Evolutionary conservation across 2,113 vertebrate species (phyloP).

Genomic region (Acanthisitta chloris): DNA sequence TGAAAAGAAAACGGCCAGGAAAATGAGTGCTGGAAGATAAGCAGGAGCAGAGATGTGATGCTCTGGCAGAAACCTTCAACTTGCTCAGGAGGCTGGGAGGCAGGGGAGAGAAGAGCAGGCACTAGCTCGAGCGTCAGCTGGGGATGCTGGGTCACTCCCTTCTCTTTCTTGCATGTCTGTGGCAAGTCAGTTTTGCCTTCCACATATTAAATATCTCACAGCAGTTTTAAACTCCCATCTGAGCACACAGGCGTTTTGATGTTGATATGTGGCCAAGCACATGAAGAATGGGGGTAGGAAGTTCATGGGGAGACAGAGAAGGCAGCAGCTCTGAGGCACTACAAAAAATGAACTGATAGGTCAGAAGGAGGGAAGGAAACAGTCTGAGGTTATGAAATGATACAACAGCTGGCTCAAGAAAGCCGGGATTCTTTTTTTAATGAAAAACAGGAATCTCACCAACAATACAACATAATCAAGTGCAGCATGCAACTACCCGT

Average conservation of each 20-base stretch:
- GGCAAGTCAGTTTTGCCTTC: background rate
- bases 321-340: background rate
- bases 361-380: constrained; percentile 1
- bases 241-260: background rate
- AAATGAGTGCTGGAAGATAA: background rate
- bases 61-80: background rate
- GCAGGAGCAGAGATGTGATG: background rate
- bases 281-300: background rate
- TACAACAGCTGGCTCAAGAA: background rate
- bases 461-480: background rate
- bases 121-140: background rate
- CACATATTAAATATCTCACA: background rate
- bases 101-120: background rate
- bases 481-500: rapidly evolving
- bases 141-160: background rate
- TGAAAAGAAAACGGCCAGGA: background rate
- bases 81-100: background rate
- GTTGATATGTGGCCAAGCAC: background rate
- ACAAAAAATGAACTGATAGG: background rate
- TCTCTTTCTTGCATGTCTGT: background rate
- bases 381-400: background rate
- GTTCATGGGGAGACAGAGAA: constrained; percentile 33
- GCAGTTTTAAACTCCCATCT: background rate
- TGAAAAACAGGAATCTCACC: background rate
- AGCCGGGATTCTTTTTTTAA: background rate